Base-by-base conservation (phyloP, 2,888 invertebrate genomes). In the Andrena bicolor region DNA sequence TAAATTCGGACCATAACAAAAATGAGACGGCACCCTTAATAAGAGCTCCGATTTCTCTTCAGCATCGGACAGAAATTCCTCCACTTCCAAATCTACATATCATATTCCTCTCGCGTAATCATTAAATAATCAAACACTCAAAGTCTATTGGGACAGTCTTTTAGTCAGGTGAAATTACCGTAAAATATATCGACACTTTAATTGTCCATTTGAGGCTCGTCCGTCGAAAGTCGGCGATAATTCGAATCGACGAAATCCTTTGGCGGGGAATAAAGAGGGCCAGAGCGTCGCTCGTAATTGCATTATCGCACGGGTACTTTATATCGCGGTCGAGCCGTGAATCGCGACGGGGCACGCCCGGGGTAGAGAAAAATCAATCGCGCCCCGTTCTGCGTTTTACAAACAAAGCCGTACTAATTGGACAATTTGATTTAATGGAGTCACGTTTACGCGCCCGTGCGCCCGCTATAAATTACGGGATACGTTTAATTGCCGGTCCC, bases 341-440 rank as follows among this genome's bases (percentile, higher is more conserved):
- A 70, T 75, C 74, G 65, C 69, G 61, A 56, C 65, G 48, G 32
- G 16, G 41, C 58, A 10, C 13, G 35, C 51, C 58, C 30, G 10
- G 16, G 41, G 16, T 41, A 16, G 13, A 69, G 65, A 49, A 35
- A 84, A 84, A 86, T 82, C 73, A 78, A 80, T 76, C 77, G 74
- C 23, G 2, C 28, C 58, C 32, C 26, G 71, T 72, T 60, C 56
- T 28, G 30, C 60, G 64, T 80, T 80, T 82, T 78, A 74, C 76
- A 80, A 85, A 87, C 73, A 74, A 68, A 80, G 76, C 65, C 58
- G 66, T 64, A 56, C 75, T 84, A 86, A 86, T 86, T 86, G 85
- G 82, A 87, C 76, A 82, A 80, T 86, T 86, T 82, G 82, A 86
- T 86, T 86, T 77, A 77, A 86, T 79, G 66, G 73, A 82, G 76